Evolutionary conservation across 1,140 invertebrate species (phyloP).

Genomic region (Ericerus pela): DNA sequence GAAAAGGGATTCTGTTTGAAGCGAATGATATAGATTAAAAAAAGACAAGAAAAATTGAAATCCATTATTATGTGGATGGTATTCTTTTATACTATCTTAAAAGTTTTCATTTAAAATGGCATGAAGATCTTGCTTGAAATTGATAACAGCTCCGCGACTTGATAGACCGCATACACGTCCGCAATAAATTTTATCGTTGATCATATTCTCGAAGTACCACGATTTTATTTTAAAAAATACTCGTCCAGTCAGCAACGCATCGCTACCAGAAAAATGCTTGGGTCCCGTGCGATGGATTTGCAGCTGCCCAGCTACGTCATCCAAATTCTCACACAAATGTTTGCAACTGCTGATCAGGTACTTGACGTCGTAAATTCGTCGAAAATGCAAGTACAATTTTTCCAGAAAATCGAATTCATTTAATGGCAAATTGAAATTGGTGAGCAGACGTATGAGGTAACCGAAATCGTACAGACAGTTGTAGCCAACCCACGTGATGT

Average conservation of each 20-base stretch:
- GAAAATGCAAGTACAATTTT: constrained; percentile 43
- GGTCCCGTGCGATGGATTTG: constrained; percentile 41
- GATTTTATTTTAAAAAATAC: constrained; percentile 53
- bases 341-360: constrained; percentile 51
- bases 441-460: constrained; percentile 45
- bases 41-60: too few relatives aligned
- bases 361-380: constrained; percentile 49
- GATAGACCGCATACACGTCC: constrained; percentile 43
- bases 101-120: constrained; percentile 4
- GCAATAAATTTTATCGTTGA: constrained; percentile 45
- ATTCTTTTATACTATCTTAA: too few relatives aligned
- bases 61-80: too few relatives aligned
- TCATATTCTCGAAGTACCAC: constrained; percentile 48
- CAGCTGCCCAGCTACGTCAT: constrained; percentile 39
- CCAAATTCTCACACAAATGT: constrained; percentile 48
- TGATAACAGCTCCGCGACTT: not conserved
- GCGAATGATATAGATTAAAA: too few relatives aligned
- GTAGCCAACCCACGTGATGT: constrained; percentile 49
- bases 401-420: constrained; percentile 46
- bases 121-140: constrained; percentile 4
- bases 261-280: constrained; percentile 52
- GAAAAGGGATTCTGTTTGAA: too few relatives aligned
- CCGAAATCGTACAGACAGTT: constrained; percentile 56
- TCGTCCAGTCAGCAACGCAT: constrained; percentile 46
- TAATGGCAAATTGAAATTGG: constrained; percentile 36